Evolutionary conservation across 2,113 vertebrate species (phyloP).

Genomic region (Odontesthes bonariensis): DNA sequence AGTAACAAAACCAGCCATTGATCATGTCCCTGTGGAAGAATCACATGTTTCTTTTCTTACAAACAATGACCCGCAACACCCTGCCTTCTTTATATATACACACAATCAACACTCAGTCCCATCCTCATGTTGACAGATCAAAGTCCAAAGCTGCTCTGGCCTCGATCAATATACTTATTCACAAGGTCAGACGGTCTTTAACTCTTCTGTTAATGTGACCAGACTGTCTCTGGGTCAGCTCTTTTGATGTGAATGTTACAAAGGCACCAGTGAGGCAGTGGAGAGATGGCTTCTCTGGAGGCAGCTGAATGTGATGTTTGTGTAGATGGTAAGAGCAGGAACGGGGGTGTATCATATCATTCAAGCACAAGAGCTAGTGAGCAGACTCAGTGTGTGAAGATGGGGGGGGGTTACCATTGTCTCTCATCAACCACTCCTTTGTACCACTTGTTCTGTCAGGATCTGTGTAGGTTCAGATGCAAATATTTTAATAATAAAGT

Average conservation of each 20-base stretch:
- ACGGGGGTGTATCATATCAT: slow-evolving; percentile 38
- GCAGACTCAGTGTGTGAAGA: slow-evolving; percentile 48
- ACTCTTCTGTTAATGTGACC: slow-evolving; percentile 48
- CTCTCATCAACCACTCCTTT: slow-evolving; percentile 29
- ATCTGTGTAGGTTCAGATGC: slow-evolving; percentile 7
- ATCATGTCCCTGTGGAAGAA: slow-evolving; percentile 1
- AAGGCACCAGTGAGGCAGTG: slow-evolving; percentile 49
- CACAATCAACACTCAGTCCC: not conserved
- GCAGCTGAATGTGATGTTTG: slow-evolving; percentile 60
- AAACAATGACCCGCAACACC: slow-evolving; percentile 1
- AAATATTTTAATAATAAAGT: not conserved
- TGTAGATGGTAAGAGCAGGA: slow-evolving; percentile 41
- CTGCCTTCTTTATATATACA: not conserved
- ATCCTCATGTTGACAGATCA: slow-evolving; percentile 70
- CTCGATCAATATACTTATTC: slow-evolving; percentile 64
- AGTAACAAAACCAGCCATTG: not conserved
- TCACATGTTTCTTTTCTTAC: slow-evolving; percentile 19
- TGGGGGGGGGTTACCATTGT: slow-evolving; percentile 1
- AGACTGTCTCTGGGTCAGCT: slow-evolving; percentile 34
- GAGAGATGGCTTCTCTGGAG: slow-evolving; percentile 17
- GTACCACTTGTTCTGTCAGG: slow-evolving; percentile 12
- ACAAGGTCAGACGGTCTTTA: slow-evolving; percentile 41
- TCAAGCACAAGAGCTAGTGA: slow-evolving; percentile 35
- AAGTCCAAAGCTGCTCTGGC: slow-evolving; percentile 58
- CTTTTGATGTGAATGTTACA: slow-evolving; percentile 50